Evolutionary conservation across 1,140 invertebrate species (phyloP), one percentile per base, ranked within the genome.

Genomic region (Dendrolimus punctatus): DNA sequence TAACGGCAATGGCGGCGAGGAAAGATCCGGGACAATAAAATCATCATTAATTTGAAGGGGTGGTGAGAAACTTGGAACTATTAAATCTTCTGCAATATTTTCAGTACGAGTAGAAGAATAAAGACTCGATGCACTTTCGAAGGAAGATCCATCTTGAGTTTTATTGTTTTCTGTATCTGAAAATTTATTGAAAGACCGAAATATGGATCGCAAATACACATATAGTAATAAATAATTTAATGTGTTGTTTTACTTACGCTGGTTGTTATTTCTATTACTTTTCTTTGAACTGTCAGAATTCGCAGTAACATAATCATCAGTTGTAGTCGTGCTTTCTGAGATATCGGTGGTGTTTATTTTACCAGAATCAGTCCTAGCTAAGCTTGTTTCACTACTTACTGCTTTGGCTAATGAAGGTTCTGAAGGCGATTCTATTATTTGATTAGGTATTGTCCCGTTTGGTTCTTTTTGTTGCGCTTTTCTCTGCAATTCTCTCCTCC

Each of bases 241-340:
- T 37, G 6, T 37, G 23, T 39, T 37, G 40, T 46, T 49, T 45
- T 57, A 76, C 77, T 75, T 74, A 86, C 85, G 73, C 52, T 82
- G 74, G 57, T 81, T 85, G 62, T 77, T 73, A 60, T 80, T 82
- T 62, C 75, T 77, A 55, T 75, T 81, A 60, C 87, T 87, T 64
- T 83, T 87, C 60, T 87, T 88, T 51, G 91, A 92, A 57, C 91
- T 93, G 62, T 92, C 93, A 39, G 94, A 95, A 79, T 93, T 95
- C 74, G 95, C 95, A 69, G 95, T 96, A 57, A 95, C 92, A 79
- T 96, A 96, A 73, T 96, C 95, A 73, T 96, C 95, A 37, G 95
- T 96, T 37, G 93, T 94, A 10, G 93, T 94, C 53, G 94, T 95
- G 58, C 92, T 92, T 85, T 96, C 94, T 6, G 94, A 95, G 23